Conservation (phyloP, 2,888 invertebrate genomes). For the Chalcosyrphus nemorum region DNA sequence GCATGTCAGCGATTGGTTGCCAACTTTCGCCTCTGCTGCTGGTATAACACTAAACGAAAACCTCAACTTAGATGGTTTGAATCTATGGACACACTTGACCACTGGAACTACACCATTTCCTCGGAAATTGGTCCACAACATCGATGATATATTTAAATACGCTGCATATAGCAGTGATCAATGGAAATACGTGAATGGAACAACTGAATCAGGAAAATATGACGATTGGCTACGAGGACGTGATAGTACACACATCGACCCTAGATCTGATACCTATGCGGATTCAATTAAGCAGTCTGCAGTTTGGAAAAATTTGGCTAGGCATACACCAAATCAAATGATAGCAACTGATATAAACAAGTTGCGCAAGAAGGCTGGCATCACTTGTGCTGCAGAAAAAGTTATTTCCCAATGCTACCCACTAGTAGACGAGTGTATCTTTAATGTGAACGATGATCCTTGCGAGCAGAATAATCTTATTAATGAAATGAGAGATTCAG, state of each 20-base stretch:
- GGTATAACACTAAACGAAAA: constrained; percentile 74
- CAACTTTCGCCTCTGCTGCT: constrained; percentile 85
- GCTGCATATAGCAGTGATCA: constrained; percentile 67
- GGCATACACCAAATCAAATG: constrained; percentile 76
- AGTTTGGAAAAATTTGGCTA: constrained; percentile 57
- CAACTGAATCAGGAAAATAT: constrained; percentile 66
- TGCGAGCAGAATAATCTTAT: constrained; percentile 82
- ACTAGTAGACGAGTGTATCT: constrained; percentile 81
- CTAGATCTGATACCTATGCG: constrained; percentile 60
- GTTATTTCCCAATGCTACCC: constrained; percentile 78
- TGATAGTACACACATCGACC: constrained; percentile 61
- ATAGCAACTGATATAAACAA: constrained; percentile 80
- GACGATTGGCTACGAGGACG: constrained; percentile 73
- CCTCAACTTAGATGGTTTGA: constrained; percentile 85
- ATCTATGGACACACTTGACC: constrained; percentile 87
- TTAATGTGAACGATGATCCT: constrained; percentile 83
- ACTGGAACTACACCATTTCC: constrained; percentile 82
- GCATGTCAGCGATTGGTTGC: constrained; percentile 92
- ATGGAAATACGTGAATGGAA: constrained; percentile 75
- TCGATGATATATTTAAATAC: constrained; percentile 84
- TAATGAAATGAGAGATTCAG: constrained; percentile 74
- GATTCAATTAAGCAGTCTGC: constrained; percentile 50
- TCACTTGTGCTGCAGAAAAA: constrained; percentile 74
- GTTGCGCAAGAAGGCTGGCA: constrained; percentile 74
- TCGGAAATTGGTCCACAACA: constrained; percentile 85